Base-by-base conservation (phyloP, 2,888 invertebrate species). In the Venusia cambrica region DNA sequence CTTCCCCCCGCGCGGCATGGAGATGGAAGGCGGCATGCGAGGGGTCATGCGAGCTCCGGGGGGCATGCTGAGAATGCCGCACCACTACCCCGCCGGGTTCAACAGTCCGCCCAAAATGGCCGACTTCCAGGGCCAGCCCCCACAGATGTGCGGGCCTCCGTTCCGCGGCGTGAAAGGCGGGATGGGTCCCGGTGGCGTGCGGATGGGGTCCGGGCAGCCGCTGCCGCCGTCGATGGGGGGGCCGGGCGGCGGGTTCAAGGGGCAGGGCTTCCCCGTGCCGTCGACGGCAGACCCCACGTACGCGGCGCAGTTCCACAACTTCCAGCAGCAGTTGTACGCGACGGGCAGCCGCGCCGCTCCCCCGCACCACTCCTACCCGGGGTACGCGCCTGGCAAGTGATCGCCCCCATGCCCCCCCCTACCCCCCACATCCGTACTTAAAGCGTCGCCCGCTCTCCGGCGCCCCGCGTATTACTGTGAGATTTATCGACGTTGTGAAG, bases 281-380 rank as follows among this genome's bases (percentile, higher is more conserved):
- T 93, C 93, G 12, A 94, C 96, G 38, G 92, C 93, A 24, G 97
- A 97, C 81, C 94, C 97, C 5, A 95, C 95, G 73, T 97, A 97
- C 87, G 97, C 96, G 64, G 96, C 96, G 77, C 97, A 97, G 89
- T 97, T 94, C 88, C 97, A 97, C 81, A 95, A 97, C 84, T 97
- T 97, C 89, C 97, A 97, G 72, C 97, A 97, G 75, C 97, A 97
- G 78, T 84, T 97, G 54, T 97, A 97, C 79, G 97, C 97, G 44
- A 97, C 97, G 26, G 87, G 87, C 18, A 76, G 71, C 45, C 67
- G 87, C 32, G 81, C 74, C 8, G 78, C 73, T 21, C 78, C 74
- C 54, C 87, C 87, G 46, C 87, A 83, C 62, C 73, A 67, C 46
- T 70, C 68, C 33, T 85, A 87, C 68, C 83, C 85, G 38, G 80